These are phyloP conservation scores for Mactra quadrangularis DNA, from an alignment of 1,140 invertebrate species.

Conservation along the genomic window DNA sequence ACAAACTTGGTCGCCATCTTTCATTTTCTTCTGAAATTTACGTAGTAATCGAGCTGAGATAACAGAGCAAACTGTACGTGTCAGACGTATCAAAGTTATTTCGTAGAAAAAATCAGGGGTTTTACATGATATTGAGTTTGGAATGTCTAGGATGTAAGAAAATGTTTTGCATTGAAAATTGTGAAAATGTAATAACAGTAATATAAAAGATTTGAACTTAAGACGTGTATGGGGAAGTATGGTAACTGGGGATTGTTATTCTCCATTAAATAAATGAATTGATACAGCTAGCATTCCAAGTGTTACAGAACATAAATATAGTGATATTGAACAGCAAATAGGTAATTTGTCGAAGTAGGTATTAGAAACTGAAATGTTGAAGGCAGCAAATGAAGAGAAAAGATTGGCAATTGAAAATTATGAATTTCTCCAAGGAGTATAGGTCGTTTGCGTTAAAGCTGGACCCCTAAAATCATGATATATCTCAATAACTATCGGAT, in stretches of 20 bases:
- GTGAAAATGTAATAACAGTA: not conserved
- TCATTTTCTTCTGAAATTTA: no score
- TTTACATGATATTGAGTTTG: not conserved
- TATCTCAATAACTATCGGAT: no score
- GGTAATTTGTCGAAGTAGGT: conserved; percentile 18
- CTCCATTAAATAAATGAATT: conserved; percentile 31
- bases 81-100: not conserved
- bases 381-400: conserved; percentile 54
- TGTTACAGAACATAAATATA: not conserved
- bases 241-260: conserved; percentile 45
- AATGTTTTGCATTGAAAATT: not conserved
- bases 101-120: not conserved
- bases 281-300: conserved; percentile 24
- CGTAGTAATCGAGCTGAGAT: no score
- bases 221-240: conserved; percentile 55
- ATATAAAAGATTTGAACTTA: not conserved
- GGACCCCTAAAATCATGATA: no score
- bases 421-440: conserved; percentile 44
- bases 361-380: conserved; percentile 24
- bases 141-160: not conserved
- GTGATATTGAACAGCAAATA: not conserved
- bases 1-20: no score
- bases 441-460: no score
- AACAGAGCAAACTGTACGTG: no score
- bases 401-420: conserved; percentile 51